phyloP scores from a whole-genome alignment of 2,888 invertebrate genomes.

The Laothoe populi region DNA sequence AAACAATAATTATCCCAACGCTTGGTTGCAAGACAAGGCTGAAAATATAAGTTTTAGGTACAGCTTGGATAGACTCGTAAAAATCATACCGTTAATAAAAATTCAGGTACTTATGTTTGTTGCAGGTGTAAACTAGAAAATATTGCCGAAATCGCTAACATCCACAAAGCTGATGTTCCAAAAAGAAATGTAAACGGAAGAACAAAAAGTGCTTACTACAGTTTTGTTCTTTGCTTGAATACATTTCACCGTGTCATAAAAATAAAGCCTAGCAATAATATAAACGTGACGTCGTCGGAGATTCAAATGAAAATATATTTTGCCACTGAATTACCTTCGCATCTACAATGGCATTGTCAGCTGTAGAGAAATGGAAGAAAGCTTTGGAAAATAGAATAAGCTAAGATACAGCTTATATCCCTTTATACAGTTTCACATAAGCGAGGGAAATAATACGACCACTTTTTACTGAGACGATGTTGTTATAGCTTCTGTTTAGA shows the following conservation, averaged over 20 bases:
- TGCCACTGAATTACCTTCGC: conserved; percentile 5
- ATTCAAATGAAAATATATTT: conserved; percentile 23
- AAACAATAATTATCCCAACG: too few species aligned
- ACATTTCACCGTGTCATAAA: conserved; percentile 14
- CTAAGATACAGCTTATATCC: neutral
- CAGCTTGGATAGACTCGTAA: too few species aligned
- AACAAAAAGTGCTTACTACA: conserved; percentile 7
- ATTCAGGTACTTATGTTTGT: neutral
- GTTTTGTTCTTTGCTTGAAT: neutral
- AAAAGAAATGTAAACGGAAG: neutral
- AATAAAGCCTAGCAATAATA: conserved; percentile 19
- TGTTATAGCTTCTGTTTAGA: too few species aligned
- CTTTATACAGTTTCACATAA: too few species aligned
- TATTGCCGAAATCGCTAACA: neutral
- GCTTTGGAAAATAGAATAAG: neutral
- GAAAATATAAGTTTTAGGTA: too few species aligned
- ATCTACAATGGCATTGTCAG: neutral
- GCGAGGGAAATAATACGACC: too few species aligned
- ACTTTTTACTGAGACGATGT: too few species aligned
- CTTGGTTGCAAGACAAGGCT: too few species aligned
- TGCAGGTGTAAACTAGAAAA: neutral
- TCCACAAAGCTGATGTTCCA: neutral
- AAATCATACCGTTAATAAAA: too few species aligned
- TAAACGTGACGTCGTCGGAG: conserved; percentile 10
- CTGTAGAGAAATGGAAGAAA: neutral